Base-by-base conservation (phyloP, 2,113 vertebrate genomes). In the Corynorhinus townsendii region DNA sequence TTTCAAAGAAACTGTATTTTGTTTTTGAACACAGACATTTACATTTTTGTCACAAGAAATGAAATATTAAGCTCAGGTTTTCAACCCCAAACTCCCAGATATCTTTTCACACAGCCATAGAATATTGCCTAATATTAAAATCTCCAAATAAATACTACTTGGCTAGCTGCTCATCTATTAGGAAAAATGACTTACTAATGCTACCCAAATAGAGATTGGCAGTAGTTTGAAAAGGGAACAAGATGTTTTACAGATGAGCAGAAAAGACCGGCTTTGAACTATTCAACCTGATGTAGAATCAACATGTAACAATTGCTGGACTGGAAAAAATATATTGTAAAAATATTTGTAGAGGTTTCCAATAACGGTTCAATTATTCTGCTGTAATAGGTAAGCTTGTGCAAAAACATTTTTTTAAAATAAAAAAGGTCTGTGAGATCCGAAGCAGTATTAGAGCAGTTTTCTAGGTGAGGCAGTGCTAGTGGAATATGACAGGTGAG, bases 401-500 rank as follows among this genome's bases (percentile, higher is more conserved):
- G 89, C 94, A 88, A 90, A 85, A 64, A 54, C 8, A 26, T 9
- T 59, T 49, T 15, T 89, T 81, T 89, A 45, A 12, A 93, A 83
- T 76, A 82, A 72, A 86, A 90, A 85, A 59, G 33, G 38, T 72
- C 95, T 75, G 52, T 94, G 95, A 97, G 97, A 97, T 95, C 82
- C 91, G 89, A 97, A 94, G 97, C 95, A 82, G 96, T 96, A 95
- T 96, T 97, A 73, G 97, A 97, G 96, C 96, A 95, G 95, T 98
- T 98, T 98, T 97, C 96, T 96, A 98, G 98, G 98, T 98, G 96
- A 98, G 94, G 95, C 96, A 91, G 91, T 90, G 95, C 93, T 97
- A 96, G 98, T 40, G 20, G 91, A 94, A 96, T 97, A 92, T 98
- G 97, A 98, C 98, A 98, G 97, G 97, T 96, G 97, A 96, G 76